Conservation (phyloP, 2,888 invertebrate genomes). For the Notocelia uddmanniana region DNA sequence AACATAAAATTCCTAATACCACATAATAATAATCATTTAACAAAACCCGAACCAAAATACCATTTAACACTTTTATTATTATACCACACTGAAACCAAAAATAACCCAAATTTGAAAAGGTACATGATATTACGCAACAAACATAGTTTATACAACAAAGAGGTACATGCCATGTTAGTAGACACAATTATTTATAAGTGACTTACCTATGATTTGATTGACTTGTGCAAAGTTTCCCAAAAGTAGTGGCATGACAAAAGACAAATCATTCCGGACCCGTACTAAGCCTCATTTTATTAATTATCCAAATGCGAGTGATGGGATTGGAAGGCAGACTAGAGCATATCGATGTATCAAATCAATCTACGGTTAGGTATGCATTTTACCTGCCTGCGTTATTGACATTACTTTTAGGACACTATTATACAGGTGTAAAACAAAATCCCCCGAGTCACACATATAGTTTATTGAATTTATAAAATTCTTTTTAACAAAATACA, state of each 20-base stretch:
- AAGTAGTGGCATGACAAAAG: not conserved
- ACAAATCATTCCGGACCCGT: not conserved
- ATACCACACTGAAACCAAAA: conserved; percentile 2
- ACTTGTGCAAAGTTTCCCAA: conserved; percentile 23
- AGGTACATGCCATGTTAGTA: conserved; percentile 52
- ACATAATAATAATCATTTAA: conserved; percentile 49
- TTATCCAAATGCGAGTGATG: not conserved
- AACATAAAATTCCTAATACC: conserved; percentile 50
- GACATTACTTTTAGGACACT: not conserved
- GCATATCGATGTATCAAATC: no score
- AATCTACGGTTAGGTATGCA: not conserved
- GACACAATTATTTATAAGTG: conserved; percentile 55
- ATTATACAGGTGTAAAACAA: conserved; percentile 40
- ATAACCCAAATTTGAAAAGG: conserved; percentile 20
- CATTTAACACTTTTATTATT: not conserved
- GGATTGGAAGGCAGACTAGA: no score
- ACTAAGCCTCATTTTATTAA: not conserved
- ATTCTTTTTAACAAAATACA: conserved; percentile 27
- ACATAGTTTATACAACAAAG: not conserved
- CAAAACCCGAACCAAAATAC: conserved; percentile 11
- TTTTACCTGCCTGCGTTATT: not conserved
- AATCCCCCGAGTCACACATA: conserved; percentile 36
- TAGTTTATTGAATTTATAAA: conserved; percentile 42
- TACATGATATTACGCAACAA: conserved; percentile 51
- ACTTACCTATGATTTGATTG: conserved; percentile 54